These are phyloP conservation scores for Heliconius aoede DNA, from an alignment of 2,888 invertebrate species.

Conservation along the genomic window DNA sequence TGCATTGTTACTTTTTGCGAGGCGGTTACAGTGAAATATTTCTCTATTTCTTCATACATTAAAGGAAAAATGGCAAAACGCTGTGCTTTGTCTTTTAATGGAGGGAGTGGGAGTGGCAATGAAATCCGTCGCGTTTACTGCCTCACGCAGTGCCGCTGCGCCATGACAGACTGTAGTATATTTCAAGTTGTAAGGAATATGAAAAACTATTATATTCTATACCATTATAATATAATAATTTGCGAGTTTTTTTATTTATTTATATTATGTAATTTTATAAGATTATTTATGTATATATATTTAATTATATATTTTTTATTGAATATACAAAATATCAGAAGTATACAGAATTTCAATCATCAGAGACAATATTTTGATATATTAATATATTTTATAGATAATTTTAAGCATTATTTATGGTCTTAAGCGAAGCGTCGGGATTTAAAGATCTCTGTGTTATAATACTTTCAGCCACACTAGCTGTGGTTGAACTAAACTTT, in stretches of 20 bases:
- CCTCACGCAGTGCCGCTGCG: no score
- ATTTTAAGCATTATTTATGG: background rate
- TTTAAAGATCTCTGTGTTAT: conserved; percentile 57
- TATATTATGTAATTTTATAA: background rate
- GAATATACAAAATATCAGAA: no score
- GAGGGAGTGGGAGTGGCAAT: no score
- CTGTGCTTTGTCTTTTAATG: no score
- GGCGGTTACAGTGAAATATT: no score
- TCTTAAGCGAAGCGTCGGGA: background rate
- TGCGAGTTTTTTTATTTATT: background rate
- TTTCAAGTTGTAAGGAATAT: background rate
- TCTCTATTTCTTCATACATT: no score
- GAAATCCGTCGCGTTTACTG: no score
- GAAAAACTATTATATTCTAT: background rate
- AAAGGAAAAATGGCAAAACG: no score
- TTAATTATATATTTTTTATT: background rate
- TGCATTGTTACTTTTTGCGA: background rate
- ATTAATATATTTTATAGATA: background rate
- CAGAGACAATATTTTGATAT: background rate
- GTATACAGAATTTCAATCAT: background rate
- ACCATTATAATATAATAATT: background rate
- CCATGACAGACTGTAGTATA: no score
- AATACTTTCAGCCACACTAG: conserved; percentile 69
- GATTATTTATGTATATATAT: background rate
- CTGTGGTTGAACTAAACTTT: conserved; percentile 61